Percentiles rank a stretch among this genome's conserved stretches.
phyloP scores from a whole-genome alignment of 2,113 vertebrate genomes.

The Apeltes quadracus region DNA sequence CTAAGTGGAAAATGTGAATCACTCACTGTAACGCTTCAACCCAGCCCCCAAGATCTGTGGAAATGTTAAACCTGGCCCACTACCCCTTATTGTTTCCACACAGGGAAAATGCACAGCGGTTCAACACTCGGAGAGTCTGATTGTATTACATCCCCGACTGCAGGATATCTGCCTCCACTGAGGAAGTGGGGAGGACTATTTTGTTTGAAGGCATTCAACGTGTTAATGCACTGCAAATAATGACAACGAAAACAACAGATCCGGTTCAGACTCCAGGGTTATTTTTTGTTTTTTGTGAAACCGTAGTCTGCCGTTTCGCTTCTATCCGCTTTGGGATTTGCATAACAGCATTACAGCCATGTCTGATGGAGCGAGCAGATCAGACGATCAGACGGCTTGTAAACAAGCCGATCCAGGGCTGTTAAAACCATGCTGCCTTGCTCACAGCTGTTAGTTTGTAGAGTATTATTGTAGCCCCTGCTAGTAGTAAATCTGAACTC shows the following conservation, averaged over 20 bases:
- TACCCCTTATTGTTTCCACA: conserved; percentile 79
- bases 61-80: conserved; percentile 73
- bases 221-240: neutral
- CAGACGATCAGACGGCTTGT: neutral
- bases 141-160: conserved; percentile 51
- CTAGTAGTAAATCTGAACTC: neutral
- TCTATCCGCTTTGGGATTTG: neutral
- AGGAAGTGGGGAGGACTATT: conserved; percentile 39
- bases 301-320: neutral
- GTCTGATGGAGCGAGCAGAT: neutral
- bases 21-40: conserved; percentile 65
- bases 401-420: neutral
- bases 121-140: conserved; percentile 47
- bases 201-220: conserved; percentile 24
- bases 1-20: conserved; percentile 78
- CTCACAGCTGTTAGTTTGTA: neutral
- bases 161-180: conserved; percentile 41
- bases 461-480: neutral
- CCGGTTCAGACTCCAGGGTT: too few relatives aligned
- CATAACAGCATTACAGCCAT: too few relatives aligned
- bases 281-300: neutral
- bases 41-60: conserved; percentile 44
- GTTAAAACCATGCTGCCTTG: neutral
- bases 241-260: neutral
- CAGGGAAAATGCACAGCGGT: conserved; percentile 59